These are phyloP conservation scores for Hydrochoerus hydrochaeris DNA, from an alignment of 2,113 vertebrate genomes.

Conservation along the genomic window DNA sequence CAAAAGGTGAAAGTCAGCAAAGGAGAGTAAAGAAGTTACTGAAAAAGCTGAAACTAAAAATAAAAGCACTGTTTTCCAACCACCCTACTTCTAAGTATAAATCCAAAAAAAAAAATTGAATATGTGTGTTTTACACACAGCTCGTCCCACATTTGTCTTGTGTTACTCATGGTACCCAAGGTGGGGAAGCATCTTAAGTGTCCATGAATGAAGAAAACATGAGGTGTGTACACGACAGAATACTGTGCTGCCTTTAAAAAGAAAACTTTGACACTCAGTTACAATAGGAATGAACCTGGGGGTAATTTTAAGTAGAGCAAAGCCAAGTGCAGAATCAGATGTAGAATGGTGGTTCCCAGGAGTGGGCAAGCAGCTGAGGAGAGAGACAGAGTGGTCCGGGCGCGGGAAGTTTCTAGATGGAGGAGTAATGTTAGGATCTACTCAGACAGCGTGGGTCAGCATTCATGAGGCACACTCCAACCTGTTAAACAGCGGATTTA, in stretches of 20 bases:
- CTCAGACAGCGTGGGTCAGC: too few relatives aligned
- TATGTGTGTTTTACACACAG: neutral
- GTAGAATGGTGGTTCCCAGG: neutral
- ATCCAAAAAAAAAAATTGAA: neutral
- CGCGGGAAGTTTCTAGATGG: neutral
- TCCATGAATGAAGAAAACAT: neutral
- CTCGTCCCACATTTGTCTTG: neutral
- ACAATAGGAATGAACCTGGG: neutral
- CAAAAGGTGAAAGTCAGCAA: neutral
- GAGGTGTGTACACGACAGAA: neutral
- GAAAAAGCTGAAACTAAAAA: neutral
- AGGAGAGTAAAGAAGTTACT: neutral
- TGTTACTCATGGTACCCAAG: neutral
- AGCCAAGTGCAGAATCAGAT: neutral
- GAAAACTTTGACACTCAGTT: neutral
- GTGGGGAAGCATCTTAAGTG: too few relatives aligned
- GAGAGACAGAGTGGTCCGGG: neutral
- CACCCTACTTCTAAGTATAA: neutral
- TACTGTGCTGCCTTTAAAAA: neutral
- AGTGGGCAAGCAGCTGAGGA: neutral
- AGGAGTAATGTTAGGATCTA: too few relatives aligned
- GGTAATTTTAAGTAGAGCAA: neutral
- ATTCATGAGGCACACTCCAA: neutral
- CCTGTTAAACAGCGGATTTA: neutral
- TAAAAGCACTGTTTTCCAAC: neutral